Evolutionary conservation across 2,888 invertebrate species (phyloP), one percentile per base, ranked within the genome.

Genomic region (Selenia dentaria): DNA sequence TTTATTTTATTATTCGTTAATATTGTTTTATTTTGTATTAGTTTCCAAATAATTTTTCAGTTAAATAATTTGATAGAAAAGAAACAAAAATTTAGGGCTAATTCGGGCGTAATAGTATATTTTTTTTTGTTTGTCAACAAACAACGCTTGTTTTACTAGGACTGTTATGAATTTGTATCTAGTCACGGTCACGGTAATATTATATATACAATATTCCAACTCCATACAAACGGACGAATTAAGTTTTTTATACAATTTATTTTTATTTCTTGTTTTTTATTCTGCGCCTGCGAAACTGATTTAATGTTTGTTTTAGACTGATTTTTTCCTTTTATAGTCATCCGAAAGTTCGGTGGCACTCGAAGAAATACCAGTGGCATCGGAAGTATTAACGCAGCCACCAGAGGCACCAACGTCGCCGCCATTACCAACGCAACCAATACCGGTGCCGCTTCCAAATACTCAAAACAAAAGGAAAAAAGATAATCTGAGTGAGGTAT

Each of bases 81-180:
- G 26, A 26, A 36, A 36, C n/a, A n/a, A n/a, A n/a, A n/a, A n/a
- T n/a, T n/a, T n/a, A n/a, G n/a, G n/a, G n/a, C 36, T 26, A 36
- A 36, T 36, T 26, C 27, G 26, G 26, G 36, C 27, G 16, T 16
- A 16, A 16, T 11, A 14, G 11, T 37, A 20, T 27, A 28, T 31
- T 16, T 16, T 16, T 16, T 16, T 16, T 16, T 16, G 16, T 16
- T 26, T 31, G 31, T 31, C 18, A 31, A 16, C 18, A 16, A 16
- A 31, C 31, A 16, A 37, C 37, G 37, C 37, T 28, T 37, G 20
- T 28, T 28, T 28, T 27, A 28, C 37, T 43, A 42, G 42, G 28
- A 36, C 42, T 33, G 37, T 37, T 37, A 25, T 28, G 27, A 37
- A 37, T 6, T 49, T 49, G 24, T 53, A 49, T 20, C 34, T 13